These are phyloP conservation scores for Thalpophila matura DNA, from an alignment of 2,888 invertebrate genomes.

Conservation along the genomic window DNA sequence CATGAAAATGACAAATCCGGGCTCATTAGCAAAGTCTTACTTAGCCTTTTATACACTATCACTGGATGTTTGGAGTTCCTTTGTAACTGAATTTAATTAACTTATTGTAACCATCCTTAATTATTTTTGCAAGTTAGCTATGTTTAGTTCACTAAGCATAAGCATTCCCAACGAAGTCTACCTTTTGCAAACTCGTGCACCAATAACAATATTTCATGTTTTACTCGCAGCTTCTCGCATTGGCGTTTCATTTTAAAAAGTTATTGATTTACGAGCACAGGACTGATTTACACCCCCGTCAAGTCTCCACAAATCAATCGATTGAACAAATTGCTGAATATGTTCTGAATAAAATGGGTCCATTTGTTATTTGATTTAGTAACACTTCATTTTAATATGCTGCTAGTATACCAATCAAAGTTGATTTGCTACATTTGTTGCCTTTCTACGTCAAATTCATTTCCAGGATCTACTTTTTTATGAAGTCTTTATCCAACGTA, in stretches of 20 bases:
- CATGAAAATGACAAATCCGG: slow-evolving; percentile 16
- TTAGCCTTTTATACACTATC: too few species aligned
- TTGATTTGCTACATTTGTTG: background rate
- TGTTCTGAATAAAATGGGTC: slow-evolving; percentile 4
- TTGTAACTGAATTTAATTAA: background rate
- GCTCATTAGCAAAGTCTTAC: background rate
- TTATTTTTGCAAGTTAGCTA: background rate
- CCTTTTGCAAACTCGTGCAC: background rate
- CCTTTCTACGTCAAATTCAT: background rate
- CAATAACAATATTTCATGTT: slow-evolving; percentile 1
- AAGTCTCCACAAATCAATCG: slow-evolving; percentile 35
- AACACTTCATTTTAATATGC: slow-evolving; percentile 3
- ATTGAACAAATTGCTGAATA: slow-evolving; percentile 31
- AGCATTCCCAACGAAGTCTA: background rate
- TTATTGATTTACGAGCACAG: slow-evolving; percentile 27
- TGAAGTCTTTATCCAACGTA: background rate
- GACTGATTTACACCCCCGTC: slow-evolving; percentile 34
- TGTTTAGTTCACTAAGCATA: background rate
- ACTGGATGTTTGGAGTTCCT: too few species aligned
- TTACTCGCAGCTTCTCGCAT: background rate
- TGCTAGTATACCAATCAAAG: background rate
- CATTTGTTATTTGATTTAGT: slow-evolving; percentile 19
- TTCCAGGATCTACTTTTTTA: background rate
- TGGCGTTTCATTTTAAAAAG: slow-evolving; percentile 10
- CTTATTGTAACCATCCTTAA: background rate